Conservation (phyloP, 2,888 invertebrate genomes). For the Nezara viridula region DNA sequence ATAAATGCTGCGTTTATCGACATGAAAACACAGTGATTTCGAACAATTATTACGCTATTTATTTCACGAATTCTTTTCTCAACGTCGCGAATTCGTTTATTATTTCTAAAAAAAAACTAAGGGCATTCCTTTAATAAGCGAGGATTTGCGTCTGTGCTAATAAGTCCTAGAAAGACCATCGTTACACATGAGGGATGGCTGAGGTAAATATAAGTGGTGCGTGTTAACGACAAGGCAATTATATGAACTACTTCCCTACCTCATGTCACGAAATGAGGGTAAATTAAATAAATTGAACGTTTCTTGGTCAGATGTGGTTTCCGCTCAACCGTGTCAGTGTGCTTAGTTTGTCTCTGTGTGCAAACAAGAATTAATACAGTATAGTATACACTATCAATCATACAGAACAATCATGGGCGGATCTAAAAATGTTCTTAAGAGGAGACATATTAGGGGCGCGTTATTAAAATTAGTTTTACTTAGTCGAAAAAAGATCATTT, state of each 20-base stretch:
- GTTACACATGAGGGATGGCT: not conserved
- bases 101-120: too few species aligned
- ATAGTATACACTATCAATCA: too few species aligned
- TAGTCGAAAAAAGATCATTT: too few species aligned
- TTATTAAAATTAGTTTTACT: too few species aligned
- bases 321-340: too few species aligned
- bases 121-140: not conserved
- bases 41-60: not conserved
- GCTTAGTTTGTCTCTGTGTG: not conserved
- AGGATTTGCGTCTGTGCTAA: not conserved
- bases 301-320: not conserved
- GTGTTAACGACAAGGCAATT: not conserved
- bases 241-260: not conserved
- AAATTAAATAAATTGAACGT: not conserved
- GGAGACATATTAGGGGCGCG: too few species aligned
- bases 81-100: not conserved
- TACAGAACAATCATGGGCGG: too few species aligned
- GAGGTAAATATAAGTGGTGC: not conserved
- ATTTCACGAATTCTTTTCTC: not conserved
- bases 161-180: not conserved
- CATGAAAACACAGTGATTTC: not conserved
- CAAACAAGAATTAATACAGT: too few species aligned
- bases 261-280: not conserved
- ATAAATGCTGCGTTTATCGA: not conserved
- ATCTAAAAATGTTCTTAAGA: too few species aligned